Evolutionary conservation across 2,888 invertebrate species (phyloP), one percentile per base, ranked within the genome.

Genomic region (Eilema caniola): DNA sequence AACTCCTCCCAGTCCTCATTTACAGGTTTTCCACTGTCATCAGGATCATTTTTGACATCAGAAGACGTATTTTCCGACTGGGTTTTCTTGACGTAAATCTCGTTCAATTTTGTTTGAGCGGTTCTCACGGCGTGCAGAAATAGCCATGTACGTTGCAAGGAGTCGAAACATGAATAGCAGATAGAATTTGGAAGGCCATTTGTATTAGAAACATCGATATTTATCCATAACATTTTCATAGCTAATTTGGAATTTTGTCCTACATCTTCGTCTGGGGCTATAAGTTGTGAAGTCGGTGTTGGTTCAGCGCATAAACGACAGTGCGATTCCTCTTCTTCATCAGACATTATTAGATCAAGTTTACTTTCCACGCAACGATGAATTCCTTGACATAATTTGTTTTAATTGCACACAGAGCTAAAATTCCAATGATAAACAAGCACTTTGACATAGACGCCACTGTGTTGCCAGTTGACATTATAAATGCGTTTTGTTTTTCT

Each of bases 251-350:
- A 92, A 64, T 85, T 88, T 0, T 89, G 72, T 1, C 91, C 93
- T 8, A 90, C 93, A 65, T 93, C 93, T 78, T 92, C 93, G 25
- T 92, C 90, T 0, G 90, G 85, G 0, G 89, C 84, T 84, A 95
- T 92, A 37, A 95, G 83, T 72, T 90, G 90, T 14, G 81, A 77
- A 81, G 80, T 84, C 0, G 90, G 88, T 14, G 94, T 95, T 62
- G 88, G 89, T 80, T 95, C 95, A 1, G 95, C 95, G 67, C 95
- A 95, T 5, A 95, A 87, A 28, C 95, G 90, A 77, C 95, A 95
- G 68, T 91, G 92, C 16, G 86, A 85, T 41, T 92, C 90, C 47
- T 87, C 88, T 59, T 88, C 88, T 56, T 88, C 82, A 47, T 90
- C 89, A 69, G 88, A 85, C 93, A 93, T 93, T 78, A 61, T 84